These are phyloP conservation scores for Musca vetustissima DNA, from an alignment of 1,140 invertebrate genomes.

Conservation along the genomic window DNA sequence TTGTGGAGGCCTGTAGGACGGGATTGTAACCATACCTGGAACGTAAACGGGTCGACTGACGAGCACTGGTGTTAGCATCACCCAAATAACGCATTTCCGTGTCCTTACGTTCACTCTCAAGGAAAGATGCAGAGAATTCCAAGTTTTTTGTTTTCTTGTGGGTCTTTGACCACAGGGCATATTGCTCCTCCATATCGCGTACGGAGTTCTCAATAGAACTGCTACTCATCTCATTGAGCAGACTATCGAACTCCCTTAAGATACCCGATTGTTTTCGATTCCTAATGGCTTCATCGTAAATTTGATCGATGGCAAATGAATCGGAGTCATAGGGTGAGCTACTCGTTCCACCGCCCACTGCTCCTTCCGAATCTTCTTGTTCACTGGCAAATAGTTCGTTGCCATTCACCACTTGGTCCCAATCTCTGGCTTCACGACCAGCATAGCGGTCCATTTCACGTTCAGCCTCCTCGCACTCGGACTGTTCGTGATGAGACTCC, in stretches of 20 bases:
- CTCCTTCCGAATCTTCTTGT: constrained; percentile 37
- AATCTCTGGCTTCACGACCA: constrained; percentile 43
- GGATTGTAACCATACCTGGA: constrained; percentile 50
- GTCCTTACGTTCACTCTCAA: constrained; percentile 39
- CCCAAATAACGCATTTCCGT: constrained; percentile 45
- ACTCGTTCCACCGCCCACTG: constrained; percentile 37
- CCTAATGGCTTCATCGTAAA: constrained; percentile 50
- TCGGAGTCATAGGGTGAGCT: constrained; percentile 41
- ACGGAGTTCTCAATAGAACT: not conserved
- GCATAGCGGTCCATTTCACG: constrained; percentile 50
- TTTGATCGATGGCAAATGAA: constrained; percentile 48
- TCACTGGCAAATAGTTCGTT: not conserved
- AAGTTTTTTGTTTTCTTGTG: constrained; percentile 3
- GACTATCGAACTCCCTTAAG: constrained; percentile 45
- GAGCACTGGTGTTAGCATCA: constrained; percentile 41
- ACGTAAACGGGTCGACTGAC: constrained; percentile 43
- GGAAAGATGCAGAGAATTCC: constrained; percentile 35
- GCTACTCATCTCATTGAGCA: constrained; percentile 42
- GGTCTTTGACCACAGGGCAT: not conserved
- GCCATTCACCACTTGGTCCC: constrained; percentile 36
- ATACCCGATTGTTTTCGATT: constrained; percentile 51
- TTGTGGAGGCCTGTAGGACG: constrained; percentile 32
- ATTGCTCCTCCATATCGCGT: not conserved
- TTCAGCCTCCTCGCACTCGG: constrained; percentile 52
- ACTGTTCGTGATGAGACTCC: constrained; percentile 51